Base-by-base conservation (phyloP, 2,888 invertebrate genomes). In the Oscheius sp. region DNA sequence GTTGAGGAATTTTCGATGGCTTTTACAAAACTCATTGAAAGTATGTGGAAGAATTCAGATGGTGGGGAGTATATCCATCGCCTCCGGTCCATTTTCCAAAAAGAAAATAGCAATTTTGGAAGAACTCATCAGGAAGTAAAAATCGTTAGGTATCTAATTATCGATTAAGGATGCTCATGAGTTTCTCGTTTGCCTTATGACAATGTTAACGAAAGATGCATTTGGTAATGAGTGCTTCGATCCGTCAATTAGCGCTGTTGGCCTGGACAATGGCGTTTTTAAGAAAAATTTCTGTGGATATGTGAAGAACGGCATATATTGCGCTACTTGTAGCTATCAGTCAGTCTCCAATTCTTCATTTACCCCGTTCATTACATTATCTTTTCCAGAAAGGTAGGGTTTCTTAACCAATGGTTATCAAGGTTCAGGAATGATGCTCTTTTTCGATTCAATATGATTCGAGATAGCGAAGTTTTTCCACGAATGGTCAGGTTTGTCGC, bases 91-190 rank as follows among this genome's bases (percentile, higher is more conserved):
- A 62, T 62, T 2, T 62, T 47, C 20, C 20, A 30, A 1, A 47
- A 32, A 28, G 36, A 62, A 30, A 44, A 62, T 12, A 44, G n/a
- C 17, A 41, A 44, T 30, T 59, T 59, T 28, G 59, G 59, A 28
- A 41, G 44, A 26, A 28, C 59, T 14, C 41, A n/a, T 20, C 47
- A 62, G 33, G 45, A 62, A 33, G 62, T 62, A 9, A 47, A n/a
- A n/a, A n/a, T n/a, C n/a, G n/a, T n/a, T n/a, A 6, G 24, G 8
- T 5, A 4, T 8, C 20, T 41, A 9, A 9, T n/a, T 36, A 17
- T 51, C 30, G 9, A n/a, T 12, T 20, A n/a, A 67, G 67, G 67
- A 67, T 47, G 67, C 67, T 2, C 67, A 67, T 26, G 67, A 67
- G 49, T 67, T 67, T 28, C 36, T 67, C n/a, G 49, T 64, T n/a